Evolutionary conservation across 2,113 vertebrate genomes (phyloP).

Genomic region (Chloropsis cyanopogon): DNA sequence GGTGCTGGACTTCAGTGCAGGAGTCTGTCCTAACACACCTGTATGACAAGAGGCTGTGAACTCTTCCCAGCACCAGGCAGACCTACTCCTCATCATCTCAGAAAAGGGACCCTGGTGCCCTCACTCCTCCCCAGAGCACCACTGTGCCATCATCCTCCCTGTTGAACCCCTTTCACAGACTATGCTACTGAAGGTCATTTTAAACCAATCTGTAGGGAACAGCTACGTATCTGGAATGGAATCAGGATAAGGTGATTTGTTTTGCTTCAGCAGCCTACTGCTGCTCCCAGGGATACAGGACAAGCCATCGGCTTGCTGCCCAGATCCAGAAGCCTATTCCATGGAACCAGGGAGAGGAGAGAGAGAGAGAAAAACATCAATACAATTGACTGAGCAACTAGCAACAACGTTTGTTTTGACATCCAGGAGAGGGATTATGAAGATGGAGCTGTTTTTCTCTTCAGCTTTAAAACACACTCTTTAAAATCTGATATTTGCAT

Average conservation of each 20-base stretch:
- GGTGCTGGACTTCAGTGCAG: background rate
- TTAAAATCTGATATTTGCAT: background rate
- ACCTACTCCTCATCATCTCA: background rate
- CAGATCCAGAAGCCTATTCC: background rate
- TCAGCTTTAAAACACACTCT: background rate
- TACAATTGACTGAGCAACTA: background rate
- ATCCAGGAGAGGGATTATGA: background rate
- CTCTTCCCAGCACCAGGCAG: background rate
- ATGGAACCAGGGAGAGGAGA: background rate
- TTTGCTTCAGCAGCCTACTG: background rate
- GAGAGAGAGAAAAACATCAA: background rate
- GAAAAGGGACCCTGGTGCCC: background rate
- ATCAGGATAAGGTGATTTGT: background rate
- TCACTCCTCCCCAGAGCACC: background rate
- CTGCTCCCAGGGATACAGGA: background rate
- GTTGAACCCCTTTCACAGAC: background rate
- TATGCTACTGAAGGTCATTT: background rate
- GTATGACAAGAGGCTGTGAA: background rate
- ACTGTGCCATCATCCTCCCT: accelerated
- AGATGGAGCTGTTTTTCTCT: background rate
- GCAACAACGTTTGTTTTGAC: background rate
- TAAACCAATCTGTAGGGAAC: background rate
- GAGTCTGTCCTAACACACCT: background rate
- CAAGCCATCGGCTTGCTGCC: background rate
- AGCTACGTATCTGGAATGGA: background rate